Evolutionary conservation across 2,888 invertebrate species (phyloP), one percentile per base, ranked within the genome.

Genomic region (Cremastobaeus sp.): DNA sequence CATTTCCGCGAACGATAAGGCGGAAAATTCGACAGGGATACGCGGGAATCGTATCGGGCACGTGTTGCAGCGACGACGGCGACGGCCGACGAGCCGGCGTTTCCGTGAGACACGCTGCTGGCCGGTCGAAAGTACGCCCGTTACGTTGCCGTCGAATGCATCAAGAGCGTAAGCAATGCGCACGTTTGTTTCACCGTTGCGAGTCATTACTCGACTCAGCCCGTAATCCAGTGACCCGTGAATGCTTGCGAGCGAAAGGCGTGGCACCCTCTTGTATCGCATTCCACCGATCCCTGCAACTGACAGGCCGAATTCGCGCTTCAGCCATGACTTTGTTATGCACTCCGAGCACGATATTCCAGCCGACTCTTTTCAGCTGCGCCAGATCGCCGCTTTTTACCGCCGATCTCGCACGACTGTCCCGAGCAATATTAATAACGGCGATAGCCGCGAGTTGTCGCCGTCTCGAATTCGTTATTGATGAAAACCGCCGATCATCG

Each of bases 171-270:
- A 57, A n/a, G 66, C 78, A 78, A 75, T 76, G 76, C 74, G 77
- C 78, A 71, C 71, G 74, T 76, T 79, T 68, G 66, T 73, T 75
- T 70, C 69, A 70, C 65, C 66, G 76, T 76, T 75, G 71, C 78
- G 74, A 78, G 78, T 78, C 77, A 77, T 79, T 78, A 78, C 68
- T 69, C 83, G 74, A 77, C 77, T 78, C 70, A 81, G 77, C 78
- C 79, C 77, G 81, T 83, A 84, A 82, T 82, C 83, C 82, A 80
- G 84, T 86, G 86, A 86, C 86, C 86, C 82, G 85, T 84, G 85
- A 86, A 85, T 82, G 85, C 84, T 84, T 82, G 84, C 79, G 64
- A 81, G 85, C 78, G 85, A 86, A 86, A 86, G 86, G 86, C 85
- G 86, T 86, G 86, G 86, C 82, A 78, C 80, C 77, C 75, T 69